Conservation (phyloP, 2,888 invertebrate species). For the Stenolophus ochropezus region DNA sequence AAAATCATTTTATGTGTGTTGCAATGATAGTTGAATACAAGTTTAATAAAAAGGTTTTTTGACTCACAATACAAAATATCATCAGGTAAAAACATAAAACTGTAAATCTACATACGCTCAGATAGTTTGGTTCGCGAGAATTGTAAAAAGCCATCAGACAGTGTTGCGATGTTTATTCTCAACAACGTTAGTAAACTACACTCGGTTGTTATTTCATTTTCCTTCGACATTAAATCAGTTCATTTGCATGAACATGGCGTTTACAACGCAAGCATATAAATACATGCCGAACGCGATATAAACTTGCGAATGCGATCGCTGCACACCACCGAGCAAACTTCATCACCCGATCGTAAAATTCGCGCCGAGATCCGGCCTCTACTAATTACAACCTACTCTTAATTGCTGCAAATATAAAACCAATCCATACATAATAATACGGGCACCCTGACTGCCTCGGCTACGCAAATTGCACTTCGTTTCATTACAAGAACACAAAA, state of each 20-base stretch:
- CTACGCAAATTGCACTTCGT: too few species aligned
- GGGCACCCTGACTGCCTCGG: too few species aligned
- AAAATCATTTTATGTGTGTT: neutral
- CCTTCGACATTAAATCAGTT: slow-evolving; percentile 58
- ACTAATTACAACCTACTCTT: neutral
- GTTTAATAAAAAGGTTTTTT: slow-evolving; percentile 16
- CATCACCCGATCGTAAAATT: slow-evolving; percentile 1
- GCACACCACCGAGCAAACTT: slow-evolving; percentile 15
- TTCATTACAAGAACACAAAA: too few species aligned
- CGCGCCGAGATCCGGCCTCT: neutral
- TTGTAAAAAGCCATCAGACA: slow-evolving; percentile 6
- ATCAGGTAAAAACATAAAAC: neutral
- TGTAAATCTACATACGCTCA: slow-evolving; percentile 12
- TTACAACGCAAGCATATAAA: slow-evolving; percentile 56
- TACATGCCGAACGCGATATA: slow-evolving; percentile 55
- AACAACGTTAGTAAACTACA: slow-evolving; percentile 38
- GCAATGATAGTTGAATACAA: neutral
- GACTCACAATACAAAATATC: slow-evolving; percentile 31
- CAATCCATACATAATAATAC: neutral
- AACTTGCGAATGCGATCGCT: slow-evolving; percentile 49
- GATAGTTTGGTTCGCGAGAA: slow-evolving; percentile 23
- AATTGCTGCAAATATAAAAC: neutral
- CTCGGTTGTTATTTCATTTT: slow-evolving; percentile 58
- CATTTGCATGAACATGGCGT: slow-evolving; percentile 60
- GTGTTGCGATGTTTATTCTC: slow-evolving; percentile 40